A percentile compares a stretch with the other conserved stretches of the same genome.
Conservation (phyloP, 2,888 invertebrate species). For the Pogonocherus hispidulus region DNA sequence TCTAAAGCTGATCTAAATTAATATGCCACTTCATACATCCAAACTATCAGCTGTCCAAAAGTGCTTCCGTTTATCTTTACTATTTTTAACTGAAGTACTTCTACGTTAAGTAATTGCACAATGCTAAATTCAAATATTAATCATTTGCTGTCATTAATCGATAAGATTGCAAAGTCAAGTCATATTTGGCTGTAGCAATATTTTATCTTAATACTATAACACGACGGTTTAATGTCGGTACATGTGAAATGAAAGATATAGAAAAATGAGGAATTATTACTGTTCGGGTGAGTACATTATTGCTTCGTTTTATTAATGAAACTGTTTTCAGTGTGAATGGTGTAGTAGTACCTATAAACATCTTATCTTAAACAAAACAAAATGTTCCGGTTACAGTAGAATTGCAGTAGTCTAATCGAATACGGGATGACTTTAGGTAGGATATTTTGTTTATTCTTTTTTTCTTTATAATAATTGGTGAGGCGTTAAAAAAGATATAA, state of each 20-base stretch:
- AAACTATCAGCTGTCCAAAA: no score
- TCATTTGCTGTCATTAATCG: conserved; percentile 26
- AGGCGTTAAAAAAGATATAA: no score
- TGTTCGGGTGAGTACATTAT: conserved; percentile 11
- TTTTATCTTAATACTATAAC: conserved; percentile 20
- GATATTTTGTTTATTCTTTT: no score
- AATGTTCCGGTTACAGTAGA: no score
- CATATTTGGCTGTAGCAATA: conserved; percentile 5
- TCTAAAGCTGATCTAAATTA: no score
- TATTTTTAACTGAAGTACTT: no score
- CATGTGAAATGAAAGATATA: conserved; percentile 6
- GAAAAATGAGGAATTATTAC: conserved; percentile 18
- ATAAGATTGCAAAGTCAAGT: conserved; percentile 34
- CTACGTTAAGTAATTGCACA: conserved; percentile 2
- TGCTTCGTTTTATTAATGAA: background rate
- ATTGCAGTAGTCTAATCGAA: no score
- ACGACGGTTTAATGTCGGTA: conserved; percentile 14
- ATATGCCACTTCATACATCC: no score
- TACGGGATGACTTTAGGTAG: no score
- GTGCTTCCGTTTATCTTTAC: no score
- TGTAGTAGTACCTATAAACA: background rate
- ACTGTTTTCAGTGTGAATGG: background rate
- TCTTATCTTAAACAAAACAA: background rate
- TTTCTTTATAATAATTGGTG: no score
- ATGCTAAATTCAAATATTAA: conserved; percentile 21